These are phyloP conservation scores for Scortum barcoo DNA, from an alignment of 2,113 vertebrate species.

Conservation along the genomic window DNA sequence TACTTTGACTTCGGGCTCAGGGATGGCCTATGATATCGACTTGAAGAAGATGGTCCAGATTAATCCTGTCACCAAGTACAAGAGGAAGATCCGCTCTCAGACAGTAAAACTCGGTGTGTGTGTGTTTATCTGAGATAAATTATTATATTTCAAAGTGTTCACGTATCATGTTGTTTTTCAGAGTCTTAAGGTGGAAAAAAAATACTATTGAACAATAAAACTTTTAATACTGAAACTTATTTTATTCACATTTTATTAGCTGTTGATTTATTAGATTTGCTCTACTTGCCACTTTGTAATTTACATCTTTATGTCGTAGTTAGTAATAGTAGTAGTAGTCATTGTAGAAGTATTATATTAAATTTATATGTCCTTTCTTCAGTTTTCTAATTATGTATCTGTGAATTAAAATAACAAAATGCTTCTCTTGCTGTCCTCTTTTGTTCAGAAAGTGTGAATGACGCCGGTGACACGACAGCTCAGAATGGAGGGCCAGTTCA, in stretches of 20 bases:
- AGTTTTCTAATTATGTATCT: neutral
- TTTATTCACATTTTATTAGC: neutral
- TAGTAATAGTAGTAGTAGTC: neutral
- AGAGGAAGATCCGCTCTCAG: constrained; percentile 81
- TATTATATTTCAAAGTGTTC: too few relatives aligned
- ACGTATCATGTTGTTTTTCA: neutral
- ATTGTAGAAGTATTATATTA: neutral
- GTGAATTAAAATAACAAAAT: neutral
- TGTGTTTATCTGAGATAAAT: too few relatives aligned
- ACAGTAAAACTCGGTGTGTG: constrained; percentile 74
- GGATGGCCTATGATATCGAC: constrained; percentile 79
- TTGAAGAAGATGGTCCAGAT: constrained; percentile 85
- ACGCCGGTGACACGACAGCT: constrained; percentile 3
- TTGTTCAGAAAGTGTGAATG: constrained; percentile 60
- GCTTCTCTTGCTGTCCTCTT: neutral
- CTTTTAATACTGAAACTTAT: too few relatives aligned
- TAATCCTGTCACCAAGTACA: constrained; percentile 82
- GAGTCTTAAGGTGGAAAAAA: neutral
- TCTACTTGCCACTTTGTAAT: neutral
- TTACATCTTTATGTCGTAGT: neutral
- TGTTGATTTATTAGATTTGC: neutral
- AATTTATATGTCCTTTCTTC: neutral
- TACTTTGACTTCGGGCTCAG: constrained; percentile 60
- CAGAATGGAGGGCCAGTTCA: neutral
- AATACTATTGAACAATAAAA: too few relatives aligned